Evolutionary conservation across 2,113 vertebrate species (phyloP), one percentile per base, ranked within the genome.

Genomic region (Lethenteron reissneri): DNA sequence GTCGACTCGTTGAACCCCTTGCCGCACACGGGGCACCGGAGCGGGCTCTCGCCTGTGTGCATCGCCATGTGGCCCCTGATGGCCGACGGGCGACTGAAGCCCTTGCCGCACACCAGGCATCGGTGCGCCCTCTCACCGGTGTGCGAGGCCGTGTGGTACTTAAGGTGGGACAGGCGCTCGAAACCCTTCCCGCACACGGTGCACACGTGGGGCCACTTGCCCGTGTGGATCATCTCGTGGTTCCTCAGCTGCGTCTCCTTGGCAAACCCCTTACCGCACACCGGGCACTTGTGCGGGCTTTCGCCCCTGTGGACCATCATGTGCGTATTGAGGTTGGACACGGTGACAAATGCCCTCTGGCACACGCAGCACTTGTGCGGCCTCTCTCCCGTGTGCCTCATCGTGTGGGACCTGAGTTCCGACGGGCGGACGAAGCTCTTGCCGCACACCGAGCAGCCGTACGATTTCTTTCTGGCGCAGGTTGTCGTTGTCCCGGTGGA

Each of bases 1-100:
- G 92, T 97, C 73, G 90, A 97, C 83, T 89, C 95, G 75, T 87
- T 87, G 80, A 90, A 95, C 75, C 90, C 89, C 0, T 99, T 96
- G 1, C 91, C 88, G 72, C 92, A 99, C 80, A 97, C 88, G 83
- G 95, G 91, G 77, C 94, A 97, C 58, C 94, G 95, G 72, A 94
- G 97, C 14, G 94, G 94, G 8, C 91, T 84, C 74, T 96, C 90
- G 0, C 96, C 85, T 0, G 88, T 91, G 78, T 97, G 94, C 72
- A 97, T 94, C 0, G 91, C 84, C 75, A 94, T 82, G 80, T 99
- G 94, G 76, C 96, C 96, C 81, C 89, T 95, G 72, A 99, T 79
- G 72, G 90, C 97, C 84, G 90, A 95, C 84, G 89, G 94, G 84
- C 97, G 92, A 0, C 90, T 88, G 0, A 90, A 89, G 0, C 91